Evolutionary conservation across 2,797 vertebrate species (phyloP).

Genomic region (Neosilurus mollespiculum): DNA sequence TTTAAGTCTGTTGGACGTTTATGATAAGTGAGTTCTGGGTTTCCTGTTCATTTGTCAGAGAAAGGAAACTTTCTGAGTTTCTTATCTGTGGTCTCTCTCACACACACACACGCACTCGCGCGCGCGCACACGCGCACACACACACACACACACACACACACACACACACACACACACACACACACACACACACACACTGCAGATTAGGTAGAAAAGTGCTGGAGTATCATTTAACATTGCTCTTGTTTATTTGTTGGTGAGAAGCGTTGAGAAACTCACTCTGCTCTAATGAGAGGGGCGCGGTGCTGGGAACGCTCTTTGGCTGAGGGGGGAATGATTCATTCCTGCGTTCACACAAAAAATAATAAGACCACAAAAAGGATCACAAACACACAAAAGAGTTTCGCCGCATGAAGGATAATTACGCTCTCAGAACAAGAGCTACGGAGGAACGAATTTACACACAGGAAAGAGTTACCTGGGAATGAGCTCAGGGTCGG

Average conservation of each 20-base stretch:
- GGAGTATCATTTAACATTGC: not conserved
- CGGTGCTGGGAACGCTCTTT: slow-evolving; percentile 57
- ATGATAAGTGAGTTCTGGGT: too few species aligned
- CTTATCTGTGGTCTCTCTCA: not conserved
- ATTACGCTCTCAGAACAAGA: not conserved
- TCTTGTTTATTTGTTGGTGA: not conserved
- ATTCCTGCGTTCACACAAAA: slow-evolving; percentile 9
- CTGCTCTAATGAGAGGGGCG: slow-evolving; percentile 74
- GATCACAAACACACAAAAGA: not conserved
- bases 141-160: not conserved
- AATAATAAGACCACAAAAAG: not conserved
- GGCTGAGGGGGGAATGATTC: slow-evolving; percentile 52
- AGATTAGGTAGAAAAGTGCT: not conserved
- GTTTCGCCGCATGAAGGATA: not conserved
- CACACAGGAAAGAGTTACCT: slow-evolving; percentile 39
- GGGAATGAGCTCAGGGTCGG: slow-evolving; percentile 24
- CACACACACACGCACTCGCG: too few species aligned
- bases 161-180: not conserved
- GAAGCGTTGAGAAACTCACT: slow-evolving; percentile 63
- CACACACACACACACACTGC: not conserved
- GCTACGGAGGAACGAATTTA: not conserved
- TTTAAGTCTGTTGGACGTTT: not conserved
- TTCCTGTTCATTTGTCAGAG: not conserved
- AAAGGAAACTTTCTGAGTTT: not conserved
- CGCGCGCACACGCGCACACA: too few species aligned